Conservation (phyloP, 2,797 vertebrate species). For the Crocodylus rhombifer region DNA sequence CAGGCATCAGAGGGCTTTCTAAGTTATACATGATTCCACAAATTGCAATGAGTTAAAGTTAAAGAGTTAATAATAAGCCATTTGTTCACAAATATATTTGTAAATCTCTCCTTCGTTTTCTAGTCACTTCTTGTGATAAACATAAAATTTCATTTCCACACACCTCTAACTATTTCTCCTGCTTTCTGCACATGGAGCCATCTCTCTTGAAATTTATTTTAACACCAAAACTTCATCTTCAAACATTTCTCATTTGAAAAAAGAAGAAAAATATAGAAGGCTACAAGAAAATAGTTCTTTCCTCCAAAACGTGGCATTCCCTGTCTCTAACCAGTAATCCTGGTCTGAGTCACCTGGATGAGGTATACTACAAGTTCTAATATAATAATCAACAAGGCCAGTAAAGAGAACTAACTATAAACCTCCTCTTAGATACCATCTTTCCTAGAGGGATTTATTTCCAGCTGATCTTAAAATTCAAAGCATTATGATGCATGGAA, state of each 20-base stretch:
- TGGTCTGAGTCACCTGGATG: not conserved
- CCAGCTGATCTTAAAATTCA: not conserved
- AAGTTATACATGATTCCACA: not conserved
- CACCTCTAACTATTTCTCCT: not conserved
- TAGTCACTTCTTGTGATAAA: not conserved
- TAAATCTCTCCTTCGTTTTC: slow-evolving; percentile 17
- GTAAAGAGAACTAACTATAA: not conserved
- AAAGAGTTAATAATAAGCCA: not conserved
- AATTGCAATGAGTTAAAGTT: not conserved
- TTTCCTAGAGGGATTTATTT: not conserved
- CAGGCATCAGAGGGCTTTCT: not conserved
- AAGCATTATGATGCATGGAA: not conserved
- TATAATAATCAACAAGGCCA: not conserved
- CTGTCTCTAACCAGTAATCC: not conserved
- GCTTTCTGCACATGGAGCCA: not conserved
- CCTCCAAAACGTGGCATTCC: not conserved
- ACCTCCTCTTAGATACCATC: not conserved
- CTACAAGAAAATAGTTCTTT: not conserved
- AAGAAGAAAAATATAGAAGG: not conserved
- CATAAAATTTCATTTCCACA: not conserved
- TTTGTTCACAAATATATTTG: not conserved
- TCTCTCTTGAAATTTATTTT: not conserved
- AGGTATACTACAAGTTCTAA: not conserved
- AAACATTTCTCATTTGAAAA: not conserved
- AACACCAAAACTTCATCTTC: not conserved